Conservation (phyloP, 2,113 vertebrate species). For the Lonchura striata region DNA sequence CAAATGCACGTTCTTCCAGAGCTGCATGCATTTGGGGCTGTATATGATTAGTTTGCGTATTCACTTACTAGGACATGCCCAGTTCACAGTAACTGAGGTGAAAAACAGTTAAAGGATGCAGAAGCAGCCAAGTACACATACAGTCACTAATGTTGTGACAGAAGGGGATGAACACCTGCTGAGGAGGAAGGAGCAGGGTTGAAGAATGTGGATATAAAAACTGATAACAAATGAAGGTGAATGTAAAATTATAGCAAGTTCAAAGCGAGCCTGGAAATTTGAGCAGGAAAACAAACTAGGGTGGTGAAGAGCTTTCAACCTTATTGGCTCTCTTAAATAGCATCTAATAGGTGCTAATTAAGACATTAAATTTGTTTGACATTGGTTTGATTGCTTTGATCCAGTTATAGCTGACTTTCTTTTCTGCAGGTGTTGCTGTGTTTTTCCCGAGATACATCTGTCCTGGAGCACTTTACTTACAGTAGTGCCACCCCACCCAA, state of each 20-base stretch:
- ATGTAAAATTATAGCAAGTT: not conserved
- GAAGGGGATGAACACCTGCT: not conserved
- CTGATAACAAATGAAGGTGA: not conserved
- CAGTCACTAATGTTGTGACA: not conserved
- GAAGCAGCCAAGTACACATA: not conserved
- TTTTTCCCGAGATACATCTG: slow-evolving; percentile 92
- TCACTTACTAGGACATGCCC: not conserved
- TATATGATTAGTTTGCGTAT: not conserved
- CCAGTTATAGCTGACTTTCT: not conserved
- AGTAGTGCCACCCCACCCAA: slow-evolving; percentile 94
- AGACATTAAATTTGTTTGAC: not conserved
- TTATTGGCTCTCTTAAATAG: not conserved
- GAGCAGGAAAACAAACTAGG: not conserved
- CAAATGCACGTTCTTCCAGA: not conserved
- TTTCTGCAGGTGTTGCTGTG: slow-evolving; percentile 88
- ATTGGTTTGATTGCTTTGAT: not conserved
- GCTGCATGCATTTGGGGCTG: rapidly evolving
- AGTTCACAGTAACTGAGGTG: not conserved
- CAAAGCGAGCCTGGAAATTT: not conserved
- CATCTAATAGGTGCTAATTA: not conserved
- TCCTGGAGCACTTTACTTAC: slow-evolving; percentile 91
- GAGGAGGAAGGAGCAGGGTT: not conserved
- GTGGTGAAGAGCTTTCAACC: not conserved
- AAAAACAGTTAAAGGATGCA: not conserved
- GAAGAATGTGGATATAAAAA: not conserved